phyloP scores from a whole-genome alignment of 2,888 invertebrate genomes.

The Melipona beecheii region DNA sequence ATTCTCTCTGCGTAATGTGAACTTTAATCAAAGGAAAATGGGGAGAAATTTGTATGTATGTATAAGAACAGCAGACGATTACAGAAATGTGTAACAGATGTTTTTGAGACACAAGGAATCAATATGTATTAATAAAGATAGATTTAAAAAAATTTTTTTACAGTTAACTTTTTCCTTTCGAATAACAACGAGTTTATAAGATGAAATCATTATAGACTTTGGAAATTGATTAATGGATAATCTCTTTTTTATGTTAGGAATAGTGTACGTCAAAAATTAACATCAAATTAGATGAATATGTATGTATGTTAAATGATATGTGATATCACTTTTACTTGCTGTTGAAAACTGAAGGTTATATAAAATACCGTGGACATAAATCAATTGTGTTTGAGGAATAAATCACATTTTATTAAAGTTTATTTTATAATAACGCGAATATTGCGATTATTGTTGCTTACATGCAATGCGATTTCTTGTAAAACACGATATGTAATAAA shows the following conservation, averaged over 20 bases:
- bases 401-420: too few relatives aligned
- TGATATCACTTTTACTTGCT: too few relatives aligned
- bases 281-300: too few relatives aligned
- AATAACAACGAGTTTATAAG: not conserved
- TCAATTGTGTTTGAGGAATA: too few relatives aligned
- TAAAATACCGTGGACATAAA: too few relatives aligned
- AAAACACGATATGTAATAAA: too few relatives aligned
- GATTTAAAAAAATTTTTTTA: slow-evolving; percentile 44
- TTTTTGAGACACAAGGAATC: slow-evolving; percentile 52
- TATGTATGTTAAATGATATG: too few relatives aligned
- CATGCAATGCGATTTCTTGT: too few relatives aligned
- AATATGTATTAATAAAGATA: slow-evolving; percentile 33
- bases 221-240: not conserved
- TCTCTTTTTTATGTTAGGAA: not conserved
- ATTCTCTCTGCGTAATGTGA: slow-evolving; percentile 68
- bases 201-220: not conserved
- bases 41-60: not conserved
- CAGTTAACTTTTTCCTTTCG: slow-evolving; percentile 13
- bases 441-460: too few relatives aligned
- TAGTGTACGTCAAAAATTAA: not conserved
- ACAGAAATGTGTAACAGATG: slow-evolving; percentile 22
- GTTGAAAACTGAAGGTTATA: too few relatives aligned
- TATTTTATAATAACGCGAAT: too few relatives aligned
- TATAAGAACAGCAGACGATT: slow-evolving; percentile 36
- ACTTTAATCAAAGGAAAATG: slow-evolving; percentile 42